These are phyloP conservation scores for Zoanthus solanderi DNA, from an alignment of 92 coral and sea anemone genomes.

Conservation along the genomic window DNA sequence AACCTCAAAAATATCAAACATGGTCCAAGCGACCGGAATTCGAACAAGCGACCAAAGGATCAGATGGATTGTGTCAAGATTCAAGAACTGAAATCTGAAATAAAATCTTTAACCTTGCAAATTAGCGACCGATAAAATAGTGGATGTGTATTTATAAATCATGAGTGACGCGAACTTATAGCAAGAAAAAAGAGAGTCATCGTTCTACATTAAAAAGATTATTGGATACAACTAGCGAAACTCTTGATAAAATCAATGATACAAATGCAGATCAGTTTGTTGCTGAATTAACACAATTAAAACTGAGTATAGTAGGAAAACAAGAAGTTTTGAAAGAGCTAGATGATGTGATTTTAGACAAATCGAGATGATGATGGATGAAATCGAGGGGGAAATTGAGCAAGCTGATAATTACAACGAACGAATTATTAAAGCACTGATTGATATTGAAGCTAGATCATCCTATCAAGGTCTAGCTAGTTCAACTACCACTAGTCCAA, in stretches of 20 bases:
- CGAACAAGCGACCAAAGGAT: neutral
- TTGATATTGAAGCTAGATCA: neutral
- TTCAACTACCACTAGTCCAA: no score
- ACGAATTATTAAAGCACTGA: neutral
- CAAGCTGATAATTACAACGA: neutral
- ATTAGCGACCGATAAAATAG: no score
- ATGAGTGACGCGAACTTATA: neutral
- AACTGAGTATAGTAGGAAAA: neutral
- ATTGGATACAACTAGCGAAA: neutral
- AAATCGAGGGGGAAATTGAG: no score
- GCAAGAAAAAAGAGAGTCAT: neutral
- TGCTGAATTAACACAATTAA: neutral
- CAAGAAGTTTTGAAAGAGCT: neutral
- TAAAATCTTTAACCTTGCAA: no score
- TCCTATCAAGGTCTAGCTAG: neutral
- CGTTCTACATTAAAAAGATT: neutral
- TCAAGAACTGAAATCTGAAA: no score
- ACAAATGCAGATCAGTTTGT: neutral
- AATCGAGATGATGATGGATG: neutral
- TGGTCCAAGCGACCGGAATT: constrained; percentile 25
- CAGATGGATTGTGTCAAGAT: constrained; percentile 3
- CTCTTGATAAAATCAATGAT: neutral
- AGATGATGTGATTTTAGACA: no score
- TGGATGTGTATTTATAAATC: neutral
- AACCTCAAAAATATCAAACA: neutral